A percentile compares a stretch with the other conserved stretches of the same genome.
These are phyloP conservation scores for Platalea minor DNA, from an alignment of 2,797 vertebrate genomes.

Conservation along the genomic window DNA sequence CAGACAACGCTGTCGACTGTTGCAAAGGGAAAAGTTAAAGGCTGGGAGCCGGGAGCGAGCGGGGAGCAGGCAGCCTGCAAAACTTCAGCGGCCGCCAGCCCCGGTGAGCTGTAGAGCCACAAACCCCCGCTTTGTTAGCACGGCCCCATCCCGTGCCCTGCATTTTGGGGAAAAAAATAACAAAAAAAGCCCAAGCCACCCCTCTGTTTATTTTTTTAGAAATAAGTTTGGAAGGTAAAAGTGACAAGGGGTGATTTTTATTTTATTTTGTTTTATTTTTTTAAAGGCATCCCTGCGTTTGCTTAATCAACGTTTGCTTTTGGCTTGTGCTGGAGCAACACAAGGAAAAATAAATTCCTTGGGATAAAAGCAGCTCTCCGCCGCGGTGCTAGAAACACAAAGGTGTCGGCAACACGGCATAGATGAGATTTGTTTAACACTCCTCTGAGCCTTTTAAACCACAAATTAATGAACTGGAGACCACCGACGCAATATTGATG, in stretches of 20 bases:
- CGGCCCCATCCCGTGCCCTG: background rate
- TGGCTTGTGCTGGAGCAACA: background rate
- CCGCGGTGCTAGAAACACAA: background rate
- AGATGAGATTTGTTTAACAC: background rate
- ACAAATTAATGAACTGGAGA: background rate
- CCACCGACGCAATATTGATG: background rate
- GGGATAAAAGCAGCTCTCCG: background rate
- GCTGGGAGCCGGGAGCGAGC: background rate
- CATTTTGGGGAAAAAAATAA: background rate
- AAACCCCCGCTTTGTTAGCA: background rate
- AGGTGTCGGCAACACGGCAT: background rate
- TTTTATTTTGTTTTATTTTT: too few relatives aligned
- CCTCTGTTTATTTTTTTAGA: background rate
- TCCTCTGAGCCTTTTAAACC: background rate
- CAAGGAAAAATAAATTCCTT: background rate
- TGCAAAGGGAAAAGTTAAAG: background rate
- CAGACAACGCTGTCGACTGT: background rate
- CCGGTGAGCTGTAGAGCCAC: too few relatives aligned
- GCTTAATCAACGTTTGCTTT: background rate
- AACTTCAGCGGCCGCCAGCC: background rate
- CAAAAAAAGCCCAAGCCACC: background rate
- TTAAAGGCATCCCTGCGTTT: background rate
- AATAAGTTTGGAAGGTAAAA: background rate
- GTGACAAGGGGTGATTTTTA: rapidly evolving
- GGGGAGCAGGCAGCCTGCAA: background rate